Evolutionary conservation across 2,888 invertebrate species (phyloP).

Genomic region (Nomada hirtipes): DNA sequence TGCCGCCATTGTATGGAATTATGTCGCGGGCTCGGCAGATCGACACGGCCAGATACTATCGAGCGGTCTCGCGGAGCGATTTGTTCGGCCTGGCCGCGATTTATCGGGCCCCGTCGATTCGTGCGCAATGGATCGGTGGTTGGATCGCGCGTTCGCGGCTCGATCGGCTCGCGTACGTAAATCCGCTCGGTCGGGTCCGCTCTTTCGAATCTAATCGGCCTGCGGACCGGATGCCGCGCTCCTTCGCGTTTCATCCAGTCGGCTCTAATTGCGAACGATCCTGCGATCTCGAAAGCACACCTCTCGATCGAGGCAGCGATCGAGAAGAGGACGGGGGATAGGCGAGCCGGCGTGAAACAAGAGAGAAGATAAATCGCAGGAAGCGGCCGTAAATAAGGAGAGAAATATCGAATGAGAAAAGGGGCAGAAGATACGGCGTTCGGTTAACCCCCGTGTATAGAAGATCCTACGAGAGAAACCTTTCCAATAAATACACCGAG

Average conservation of each 20-base stretch:
- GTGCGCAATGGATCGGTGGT: conserved; percentile 70
- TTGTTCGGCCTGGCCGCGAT: conserved; percentile 70
- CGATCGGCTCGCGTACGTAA: conserved; percentile 28
- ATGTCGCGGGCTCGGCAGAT: conserved; percentile 57
- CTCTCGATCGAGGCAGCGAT: neutral
- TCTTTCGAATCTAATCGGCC: conserved; percentile 9
- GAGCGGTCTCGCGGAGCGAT: conserved; percentile 69
- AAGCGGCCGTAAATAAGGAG: conserved; percentile 80
- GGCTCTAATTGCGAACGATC: conserved; percentile 56
- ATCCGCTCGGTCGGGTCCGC: neutral
- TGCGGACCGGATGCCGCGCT: conserved; percentile 5
- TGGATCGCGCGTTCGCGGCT: conserved; percentile 51
- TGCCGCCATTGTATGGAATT: conserved; percentile 63
- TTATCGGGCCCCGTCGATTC: conserved; percentile 66
- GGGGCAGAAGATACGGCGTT: conserved; percentile 48
- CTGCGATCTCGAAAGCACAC: conserved; percentile 1
- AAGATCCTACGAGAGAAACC: conserved; percentile 60
- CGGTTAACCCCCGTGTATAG: conserved; percentile 54
- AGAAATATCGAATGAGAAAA: conserved; percentile 80
- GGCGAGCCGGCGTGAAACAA: conserved; percentile 57
- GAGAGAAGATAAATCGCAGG: conserved; percentile 77
- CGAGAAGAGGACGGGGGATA: conserved; percentile 36
- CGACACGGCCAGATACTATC: conserved; percentile 69
- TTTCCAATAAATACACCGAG: conserved; percentile 81
- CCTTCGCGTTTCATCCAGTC: conserved; percentile 6